Evolutionary conservation across 2,888 invertebrate species (phyloP), one percentile per base, ranked within the genome.

Genomic region (Druceiella hillmani): DNA sequence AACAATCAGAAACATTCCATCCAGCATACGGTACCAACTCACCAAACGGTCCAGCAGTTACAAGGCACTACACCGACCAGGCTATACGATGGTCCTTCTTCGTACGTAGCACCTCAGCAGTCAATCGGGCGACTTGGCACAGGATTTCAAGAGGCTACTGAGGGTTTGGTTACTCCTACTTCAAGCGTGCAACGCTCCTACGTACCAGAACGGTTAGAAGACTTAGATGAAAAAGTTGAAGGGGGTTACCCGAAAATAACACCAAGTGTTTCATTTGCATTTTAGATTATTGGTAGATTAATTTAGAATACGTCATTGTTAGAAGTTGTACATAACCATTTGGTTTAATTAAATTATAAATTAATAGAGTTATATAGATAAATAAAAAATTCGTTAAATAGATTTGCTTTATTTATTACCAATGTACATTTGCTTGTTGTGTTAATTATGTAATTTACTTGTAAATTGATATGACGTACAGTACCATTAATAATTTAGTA

Each of bases 51-150:
- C 7, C 42, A 46, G 17, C 49, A 51, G 40, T 30, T 36, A 16
- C 34, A 38, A 22, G 30, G 22, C 20, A 27, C 16, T 3, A 16
- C 3, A 16, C 40, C 59, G 6, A 58, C 54, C 44, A 52, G 52
- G 11, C 42, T 66, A 11, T 70, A 69, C 38, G 53, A 57, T 30
- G 69, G 68, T 1, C 67, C 66, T 4, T 66, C 67, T n/a, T 69
- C 70, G 1, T 70, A 69, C 41, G 64, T 56, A 1, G 66, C 66
- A 22, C 66, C 68, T 11, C 69, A 69, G 45, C 55, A 59, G 3
- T 66, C 66, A 22, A 55, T 68, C 24, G 68, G 66, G n/a, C 10
- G 61, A 53, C 36, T 53, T 68, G 45, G 52, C 52, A 44, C n/a
- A 31, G 36, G 33, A 44, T n/a, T 52, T 50, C 37, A 55, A 56